A percentile compares a stretch with the other conserved stretches of the same genome.
phyloP scores from a whole-genome alignment of 1,140 invertebrate genomes.

The Bathynomus jamesi region DNA sequence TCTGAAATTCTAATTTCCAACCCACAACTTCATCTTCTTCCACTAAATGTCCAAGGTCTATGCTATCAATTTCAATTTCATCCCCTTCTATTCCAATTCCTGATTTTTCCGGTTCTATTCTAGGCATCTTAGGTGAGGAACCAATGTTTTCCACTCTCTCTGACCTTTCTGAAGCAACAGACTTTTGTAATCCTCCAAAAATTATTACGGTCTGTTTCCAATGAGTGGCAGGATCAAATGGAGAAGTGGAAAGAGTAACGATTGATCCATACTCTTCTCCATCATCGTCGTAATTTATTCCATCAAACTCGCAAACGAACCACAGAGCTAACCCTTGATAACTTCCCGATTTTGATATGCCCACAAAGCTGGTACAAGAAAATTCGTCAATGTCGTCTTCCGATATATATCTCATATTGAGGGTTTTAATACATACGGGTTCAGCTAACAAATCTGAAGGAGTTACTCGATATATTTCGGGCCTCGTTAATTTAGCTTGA shows the following conservation, averaged over 20 bases:
- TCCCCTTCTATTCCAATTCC: neutral
- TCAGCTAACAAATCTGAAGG: conserved; percentile 46
- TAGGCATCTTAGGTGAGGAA: neutral
- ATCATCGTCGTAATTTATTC: conserved; percentile 25
- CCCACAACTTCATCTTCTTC: conserved; percentile 56
- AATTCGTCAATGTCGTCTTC: conserved; percentile 40
- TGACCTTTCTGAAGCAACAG: neutral
- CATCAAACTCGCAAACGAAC: conserved; percentile 45
- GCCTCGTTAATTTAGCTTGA: conserved; percentile 32
- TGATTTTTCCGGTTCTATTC: neutral
- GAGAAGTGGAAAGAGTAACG: conserved; percentile 62
- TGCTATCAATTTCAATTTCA: neutral
- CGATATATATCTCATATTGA: conserved; percentile 41
- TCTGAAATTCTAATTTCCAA: conserved; percentile 55
- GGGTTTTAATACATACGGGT: conserved; percentile 41
- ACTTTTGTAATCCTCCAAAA: conserved; percentile 35
- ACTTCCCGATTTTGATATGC: conserved; percentile 49
- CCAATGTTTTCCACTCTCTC: neutral
- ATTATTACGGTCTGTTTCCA: conserved; percentile 92
- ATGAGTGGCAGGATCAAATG: conserved; percentile 68
- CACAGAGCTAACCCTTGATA: conserved; percentile 61
- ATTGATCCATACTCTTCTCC: conserved; percentile 16
- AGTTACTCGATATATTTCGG: conserved; percentile 37
- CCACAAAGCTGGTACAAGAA: conserved; percentile 42
- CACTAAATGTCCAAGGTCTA: conserved; percentile 36